These are phyloP conservation scores for Pseudomugil gertrudae DNA, from an alignment of 2,797 vertebrate genomes.

Conservation along the genomic window DNA sequence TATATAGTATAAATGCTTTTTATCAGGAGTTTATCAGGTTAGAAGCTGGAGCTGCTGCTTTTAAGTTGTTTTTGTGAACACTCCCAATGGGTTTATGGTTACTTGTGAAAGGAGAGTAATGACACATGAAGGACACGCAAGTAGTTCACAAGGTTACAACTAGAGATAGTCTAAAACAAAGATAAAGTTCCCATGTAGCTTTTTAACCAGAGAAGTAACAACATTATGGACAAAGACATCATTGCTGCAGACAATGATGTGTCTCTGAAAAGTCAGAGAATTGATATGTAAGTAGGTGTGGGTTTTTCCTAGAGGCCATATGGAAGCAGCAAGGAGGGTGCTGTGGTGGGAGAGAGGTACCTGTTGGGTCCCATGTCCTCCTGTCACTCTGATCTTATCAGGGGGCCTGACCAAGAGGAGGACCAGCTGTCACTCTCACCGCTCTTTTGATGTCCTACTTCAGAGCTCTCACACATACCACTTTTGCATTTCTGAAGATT, in stretches of 20 bases:
- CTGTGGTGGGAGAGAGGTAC: conserved; percentile 60
- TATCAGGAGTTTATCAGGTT: conserved; percentile 61
- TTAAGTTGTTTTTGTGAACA: conserved; percentile 61
- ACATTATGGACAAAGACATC: conserved; percentile 7
- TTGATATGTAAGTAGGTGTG: conserved; percentile 45
- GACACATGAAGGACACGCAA: conserved; percentile 63
- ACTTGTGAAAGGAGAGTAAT: conserved; percentile 59
- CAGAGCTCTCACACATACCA: conserved; percentile 52
- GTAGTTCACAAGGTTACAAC: conserved; percentile 57
- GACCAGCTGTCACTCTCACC: conserved; percentile 80
- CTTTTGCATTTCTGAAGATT: conserved; percentile 66
- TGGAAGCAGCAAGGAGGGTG: conserved; percentile 64
- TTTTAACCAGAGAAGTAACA: not conserved
- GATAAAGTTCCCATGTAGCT: conserved; percentile 25
- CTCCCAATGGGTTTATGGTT: conserved; percentile 68
- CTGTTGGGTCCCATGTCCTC: conserved; percentile 71
- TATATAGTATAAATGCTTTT: too few relatives aligned
- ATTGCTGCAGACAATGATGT: conserved; percentile 5
- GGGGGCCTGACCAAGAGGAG: conserved; percentile 77
- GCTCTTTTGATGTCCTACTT: conserved; percentile 72
- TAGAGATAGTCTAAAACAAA: conserved; percentile 35
- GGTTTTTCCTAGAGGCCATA: conserved; percentile 70
- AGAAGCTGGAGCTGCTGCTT: conserved; percentile 47
- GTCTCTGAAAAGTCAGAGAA: conserved; percentile 23
- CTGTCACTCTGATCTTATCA: conserved; percentile 82